Evolutionary conservation across 2,888 invertebrate species (phyloP).

Genomic region (Ferrisia virgata): DNA sequence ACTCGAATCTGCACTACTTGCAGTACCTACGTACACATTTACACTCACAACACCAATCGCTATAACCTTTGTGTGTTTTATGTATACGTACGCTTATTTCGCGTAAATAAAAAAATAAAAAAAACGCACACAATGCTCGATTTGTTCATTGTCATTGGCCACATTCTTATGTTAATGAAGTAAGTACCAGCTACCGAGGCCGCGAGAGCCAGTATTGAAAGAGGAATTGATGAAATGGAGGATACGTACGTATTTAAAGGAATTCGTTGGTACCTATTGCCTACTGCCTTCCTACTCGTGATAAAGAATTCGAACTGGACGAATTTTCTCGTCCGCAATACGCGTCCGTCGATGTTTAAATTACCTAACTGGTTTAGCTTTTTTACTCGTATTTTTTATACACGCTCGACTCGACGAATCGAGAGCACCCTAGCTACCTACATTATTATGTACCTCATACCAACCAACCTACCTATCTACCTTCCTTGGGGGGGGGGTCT

Average conservation of each 20-base stretch:
- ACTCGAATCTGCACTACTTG: not conserved
- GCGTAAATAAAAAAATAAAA: not conserved
- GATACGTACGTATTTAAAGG: not conserved
- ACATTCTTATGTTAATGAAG: slow-evolving; percentile 26
- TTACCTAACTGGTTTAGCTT: too few relatives aligned
- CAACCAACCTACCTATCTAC: too few relatives aligned
- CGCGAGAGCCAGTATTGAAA: not conserved
- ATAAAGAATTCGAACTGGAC: not conserved
- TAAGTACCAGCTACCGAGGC: not conserved
- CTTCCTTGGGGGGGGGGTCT: too few relatives aligned
- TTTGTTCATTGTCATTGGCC: slow-evolving; percentile 5
- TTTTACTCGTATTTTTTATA: too few relatives aligned
- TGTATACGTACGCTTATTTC: not conserved
- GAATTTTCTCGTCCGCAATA: not conserved
- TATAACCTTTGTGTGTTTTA: not conserved
- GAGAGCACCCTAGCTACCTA: too few relatives aligned
- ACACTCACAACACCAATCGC: not conserved
- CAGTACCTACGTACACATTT: not conserved
- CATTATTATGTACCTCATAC: too few relatives aligned
- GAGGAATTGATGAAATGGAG: not conserved
- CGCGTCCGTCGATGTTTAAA: too few relatives aligned
- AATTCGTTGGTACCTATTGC: too few relatives aligned
- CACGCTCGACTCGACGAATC: too few relatives aligned
- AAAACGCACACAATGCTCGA: not conserved
- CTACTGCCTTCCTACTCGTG: too few relatives aligned